These are phyloP conservation scores for Thunnus albacares DNA, from an alignment of 2,797 vertebrate species.

Conservation along the genomic window DNA sequence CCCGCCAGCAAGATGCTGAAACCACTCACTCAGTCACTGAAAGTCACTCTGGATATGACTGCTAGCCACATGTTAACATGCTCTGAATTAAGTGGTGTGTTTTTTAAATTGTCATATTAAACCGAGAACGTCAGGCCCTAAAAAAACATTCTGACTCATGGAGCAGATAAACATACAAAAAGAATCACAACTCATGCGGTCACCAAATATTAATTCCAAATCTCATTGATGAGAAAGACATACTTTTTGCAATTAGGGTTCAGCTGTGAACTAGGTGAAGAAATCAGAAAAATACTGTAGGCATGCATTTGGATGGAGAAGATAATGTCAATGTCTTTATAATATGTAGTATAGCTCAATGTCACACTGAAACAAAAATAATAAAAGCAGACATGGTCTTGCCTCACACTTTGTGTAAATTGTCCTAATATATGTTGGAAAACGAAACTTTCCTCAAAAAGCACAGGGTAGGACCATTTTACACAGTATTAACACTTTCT, in stretches of 20 bases:
- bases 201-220: conserved; percentile 73
- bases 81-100: conserved; percentile 56
- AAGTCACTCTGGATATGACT: conserved; percentile 57
- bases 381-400: conserved; percentile 35
- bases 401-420: conserved; percentile 36
- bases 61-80: conserved; percentile 63
- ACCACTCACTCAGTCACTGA: conserved; percentile 55
- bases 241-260: conserved; percentile 57
- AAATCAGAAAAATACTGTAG: conserved; percentile 54
- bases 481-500: neutral
- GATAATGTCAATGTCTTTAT: conserved; percentile 55
- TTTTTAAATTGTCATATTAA: conserved; percentile 65
- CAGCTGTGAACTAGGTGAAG: conserved; percentile 63
- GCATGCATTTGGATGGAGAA: conserved; percentile 25
- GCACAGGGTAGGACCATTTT: neutral
- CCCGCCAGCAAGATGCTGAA: conserved; percentile 66
- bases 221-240: conserved; percentile 77
- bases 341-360: conserved; percentile 47
- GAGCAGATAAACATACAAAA: conserved; percentile 76
- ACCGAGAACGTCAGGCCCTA: conserved; percentile 62
- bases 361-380: conserved; percentile 38
- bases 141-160: conserved; percentile 78
- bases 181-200: conserved; percentile 73
- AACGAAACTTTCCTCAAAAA: conserved; percentile 19
- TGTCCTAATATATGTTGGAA: conserved; percentile 10